Base-by-base conservation (phyloP, 2,797 vertebrate genomes). In the Syndactyla subalaris region DNA sequence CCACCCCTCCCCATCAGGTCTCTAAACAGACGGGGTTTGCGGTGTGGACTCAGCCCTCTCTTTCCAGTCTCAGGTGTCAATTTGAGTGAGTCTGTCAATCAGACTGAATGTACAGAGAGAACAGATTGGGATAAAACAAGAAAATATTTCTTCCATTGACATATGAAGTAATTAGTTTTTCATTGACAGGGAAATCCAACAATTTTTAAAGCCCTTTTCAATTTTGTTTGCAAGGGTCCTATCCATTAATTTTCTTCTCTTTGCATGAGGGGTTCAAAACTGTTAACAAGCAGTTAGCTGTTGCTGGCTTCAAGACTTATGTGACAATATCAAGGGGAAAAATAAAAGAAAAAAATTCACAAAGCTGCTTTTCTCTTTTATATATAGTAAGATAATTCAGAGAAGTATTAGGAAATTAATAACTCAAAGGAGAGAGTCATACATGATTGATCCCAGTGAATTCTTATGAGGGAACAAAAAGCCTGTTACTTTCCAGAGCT, bases 391-490 rank as follows among this genome's bases (percentile, higher is more conserved):
- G 34, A 85, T 84, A 96, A 92, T 86, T 92, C 87, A 87, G 63
- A 96, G 96, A 95, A 92, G 5, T 84, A 85, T 81, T 85, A 75
- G 55, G 88, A 94, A 97, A 86, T 80, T 89, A 88, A 77, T 51
- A 85, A 59, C 49, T n/a, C n/a, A 49, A 49, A 46, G 12, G n/a
- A 58, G 67, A 76, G 86, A 94, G 66, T 54, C 30, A 80, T 63
- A 32, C 62, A 62, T 89, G 72, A 88, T 34, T 82, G n/a, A 86
- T 89, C 38, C 71, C 43, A 90, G 7, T 41, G 15, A 91, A 76
- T 91, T 87, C 74, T 81, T 78, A 63, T 13, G 52, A 96, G 95
- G 72, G 95, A 92, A 63, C 72, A 90, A 72, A 94, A 93, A 70
- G 55, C 58, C 78, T 88, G 14, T 92, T 83, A 93, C 87, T 51